phyloP scores from a whole-genome alignment of 2,888 invertebrate species.

The Tenthredo livida region DNA sequence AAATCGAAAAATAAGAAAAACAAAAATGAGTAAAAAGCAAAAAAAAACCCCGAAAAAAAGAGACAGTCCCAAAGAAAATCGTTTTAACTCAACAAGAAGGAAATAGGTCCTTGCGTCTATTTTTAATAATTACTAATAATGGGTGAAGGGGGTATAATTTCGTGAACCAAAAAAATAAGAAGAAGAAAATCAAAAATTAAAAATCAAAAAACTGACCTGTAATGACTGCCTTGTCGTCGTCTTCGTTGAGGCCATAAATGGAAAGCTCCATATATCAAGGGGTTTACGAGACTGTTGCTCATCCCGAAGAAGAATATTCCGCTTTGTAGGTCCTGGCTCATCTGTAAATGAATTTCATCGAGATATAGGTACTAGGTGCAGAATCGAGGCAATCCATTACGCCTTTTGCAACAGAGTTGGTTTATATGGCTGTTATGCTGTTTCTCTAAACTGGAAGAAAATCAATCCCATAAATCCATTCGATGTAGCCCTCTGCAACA shows the following conservation, averaged over 20 bases:
- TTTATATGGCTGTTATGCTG: not conserved
- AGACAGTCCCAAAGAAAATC: not conserved
- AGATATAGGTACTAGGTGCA: not conserved
- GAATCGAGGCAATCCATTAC: not conserved
- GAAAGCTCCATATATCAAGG: conserved; percentile 93
- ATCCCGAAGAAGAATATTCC: conserved; percentile 92
- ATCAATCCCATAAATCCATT: not conserved
- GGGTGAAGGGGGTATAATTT: too few relatives aligned
- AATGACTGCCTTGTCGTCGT: conserved; percentile 67
- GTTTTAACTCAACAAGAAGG: not conserved
- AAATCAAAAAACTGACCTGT: conserved; percentile 66
- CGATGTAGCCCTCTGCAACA: not conserved
- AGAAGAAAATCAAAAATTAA: too few relatives aligned
- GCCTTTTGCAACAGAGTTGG: not conserved
- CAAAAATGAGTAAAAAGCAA: not conserved
- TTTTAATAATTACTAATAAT: too few relatives aligned
- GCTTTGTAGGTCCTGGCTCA: conserved; percentile 85
- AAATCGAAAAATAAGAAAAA: conserved; percentile 61
- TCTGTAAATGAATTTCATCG: conserved; percentile 77
- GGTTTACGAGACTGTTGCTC: conserved; percentile 92
- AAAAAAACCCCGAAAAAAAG: not conserved
- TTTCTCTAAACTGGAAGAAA: not conserved
- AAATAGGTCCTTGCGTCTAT: too few relatives aligned
- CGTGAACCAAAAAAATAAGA: not conserved
- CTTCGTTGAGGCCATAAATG: conserved; percentile 86